Percentiles rank a stretch among this genome's conserved stretches.
Conservation (phyloP, 1,140 invertebrate genomes). For the Triops longicaudatus region DNA sequence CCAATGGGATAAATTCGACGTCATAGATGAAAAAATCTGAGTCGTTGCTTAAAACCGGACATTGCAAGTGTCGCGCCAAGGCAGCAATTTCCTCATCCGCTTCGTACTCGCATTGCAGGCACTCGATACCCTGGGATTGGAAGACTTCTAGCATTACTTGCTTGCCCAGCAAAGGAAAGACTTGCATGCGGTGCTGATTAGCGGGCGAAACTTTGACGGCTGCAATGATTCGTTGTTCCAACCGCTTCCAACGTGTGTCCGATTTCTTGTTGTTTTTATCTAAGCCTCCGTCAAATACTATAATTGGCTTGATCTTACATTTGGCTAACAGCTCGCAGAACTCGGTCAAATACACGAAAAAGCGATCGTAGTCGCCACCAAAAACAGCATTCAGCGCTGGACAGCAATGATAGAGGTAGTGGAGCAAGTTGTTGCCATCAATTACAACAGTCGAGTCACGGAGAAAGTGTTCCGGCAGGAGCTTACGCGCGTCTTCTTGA, state of each 20-base stretch:
- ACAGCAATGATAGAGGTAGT: conserved; percentile 58
- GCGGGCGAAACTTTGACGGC: conserved; percentile 33
- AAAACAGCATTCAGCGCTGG: conserved; percentile 58
- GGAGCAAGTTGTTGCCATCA: conserved; percentile 69
- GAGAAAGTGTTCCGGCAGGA: conserved; percentile 54
- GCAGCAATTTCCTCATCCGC: conserved; percentile 76
- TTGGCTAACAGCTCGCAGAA: conserved; percentile 62
- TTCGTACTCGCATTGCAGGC: conserved; percentile 68
- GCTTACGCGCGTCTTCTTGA: conserved; percentile 52
- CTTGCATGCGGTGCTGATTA: conserved; percentile 34
- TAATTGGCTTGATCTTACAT: conserved; percentile 64
- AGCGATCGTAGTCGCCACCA: conserved; percentile 79
- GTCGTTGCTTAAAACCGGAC: conserved; percentile 78
- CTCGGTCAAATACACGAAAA: conserved; percentile 48
- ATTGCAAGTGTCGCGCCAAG: conserved; percentile 61
- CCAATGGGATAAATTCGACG: conserved; percentile 67
- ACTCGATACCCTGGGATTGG: conserved; percentile 51
- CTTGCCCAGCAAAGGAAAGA: conserved; percentile 59
- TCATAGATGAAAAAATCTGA: conserved; percentile 87
- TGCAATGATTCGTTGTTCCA: conserved; percentile 52
- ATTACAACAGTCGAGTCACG: conserved; percentile 63
- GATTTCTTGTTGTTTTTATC: conserved; percentile 64
- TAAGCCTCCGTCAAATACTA: conserved; percentile 71
- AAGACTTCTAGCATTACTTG: conserved; percentile 62
- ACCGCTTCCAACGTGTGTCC: conserved; percentile 53